Conservation (phyloP, 1,140 invertebrate genomes). For the Drosophila parvula region DNA sequence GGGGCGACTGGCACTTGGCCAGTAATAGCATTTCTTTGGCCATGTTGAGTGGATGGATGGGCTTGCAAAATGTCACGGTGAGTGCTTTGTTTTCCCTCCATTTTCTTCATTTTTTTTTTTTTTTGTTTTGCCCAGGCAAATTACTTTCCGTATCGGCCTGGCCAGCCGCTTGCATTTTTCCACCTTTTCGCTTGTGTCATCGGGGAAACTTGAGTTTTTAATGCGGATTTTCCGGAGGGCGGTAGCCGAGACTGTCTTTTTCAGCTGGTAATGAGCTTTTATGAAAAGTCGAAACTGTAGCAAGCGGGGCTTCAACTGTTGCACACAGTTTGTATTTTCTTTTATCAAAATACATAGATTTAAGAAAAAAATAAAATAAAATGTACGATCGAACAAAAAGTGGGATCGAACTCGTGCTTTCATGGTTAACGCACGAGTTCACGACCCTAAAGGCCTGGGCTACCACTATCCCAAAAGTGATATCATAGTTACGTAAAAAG, state of each 20-base stretch:
- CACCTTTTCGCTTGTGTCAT: slow-evolving; percentile 55
- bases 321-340: neutral
- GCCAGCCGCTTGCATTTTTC: slow-evolving; percentile 16
- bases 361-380: neutral
- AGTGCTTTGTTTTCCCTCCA: slow-evolving; percentile 47
- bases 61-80: slow-evolving; percentile 69
- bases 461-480: no score
- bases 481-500: neutral
- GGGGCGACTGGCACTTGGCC: slow-evolving; percentile 50
- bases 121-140: slow-evolving; percentile 46
- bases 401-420: no score
- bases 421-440: no score
- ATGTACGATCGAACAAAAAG: no score
- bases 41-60: slow-evolving; percentile 49
- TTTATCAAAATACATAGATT: neutral
- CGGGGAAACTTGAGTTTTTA: slow-evolving; percentile 75
- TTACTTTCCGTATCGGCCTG: slow-evolving; percentile 74
- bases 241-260: slow-evolving; percentile 24
- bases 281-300: slow-evolving; percentile 45
- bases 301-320: slow-evolving; percentile 43
- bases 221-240: slow-evolving; percentile 71
- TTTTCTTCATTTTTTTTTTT: slow-evolving; percentile 1
- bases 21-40: slow-evolving; percentile 76
- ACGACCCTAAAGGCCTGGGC: no score
- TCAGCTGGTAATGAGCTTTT: slow-evolving; percentile 69